These are phyloP conservation scores for Nysson spinosus DNA, from an alignment of 2,888 invertebrate species.

Conservation along the genomic window DNA sequence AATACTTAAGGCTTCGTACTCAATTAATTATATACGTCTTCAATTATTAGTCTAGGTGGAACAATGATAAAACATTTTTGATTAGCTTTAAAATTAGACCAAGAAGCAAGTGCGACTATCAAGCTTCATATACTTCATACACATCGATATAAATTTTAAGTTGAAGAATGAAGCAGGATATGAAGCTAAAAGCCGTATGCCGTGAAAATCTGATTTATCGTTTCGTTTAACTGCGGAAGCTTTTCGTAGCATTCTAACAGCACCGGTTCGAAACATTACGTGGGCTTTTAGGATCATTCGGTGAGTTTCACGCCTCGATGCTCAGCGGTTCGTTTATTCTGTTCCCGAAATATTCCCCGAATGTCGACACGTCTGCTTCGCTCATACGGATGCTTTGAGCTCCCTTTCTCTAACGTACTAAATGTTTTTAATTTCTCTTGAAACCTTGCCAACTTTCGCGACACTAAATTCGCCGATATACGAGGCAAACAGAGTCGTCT, in stretches of 20 bases:
- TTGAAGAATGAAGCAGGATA: too few species aligned
- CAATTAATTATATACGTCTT: too few species aligned
- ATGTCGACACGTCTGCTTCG: slow-evolving; percentile 31
- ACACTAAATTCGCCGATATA: slow-evolving; percentile 19
- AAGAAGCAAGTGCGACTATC: too few species aligned
- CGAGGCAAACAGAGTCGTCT: slow-evolving; percentile 17
- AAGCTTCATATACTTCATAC: too few species aligned
- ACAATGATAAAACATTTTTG: too few species aligned
- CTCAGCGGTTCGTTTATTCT: slow-evolving; percentile 27
- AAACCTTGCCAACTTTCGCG: slow-evolving; percentile 23
- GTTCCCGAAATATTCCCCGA: slow-evolving; percentile 41
- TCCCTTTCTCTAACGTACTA: not conserved
- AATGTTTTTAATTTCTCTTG: slow-evolving; percentile 18
- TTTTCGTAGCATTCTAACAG: not conserved
- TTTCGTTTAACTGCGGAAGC: not conserved
- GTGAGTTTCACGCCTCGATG: slow-evolving; percentile 4
- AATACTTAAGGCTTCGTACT: too few species aligned
- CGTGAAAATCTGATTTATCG: not conserved
- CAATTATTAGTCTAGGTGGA: too few species aligned
- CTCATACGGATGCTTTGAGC: slow-evolving; percentile 2
- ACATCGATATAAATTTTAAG: too few species aligned
- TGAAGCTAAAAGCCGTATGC: too few species aligned
- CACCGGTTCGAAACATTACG: not conserved
- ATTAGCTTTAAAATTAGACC: too few species aligned
- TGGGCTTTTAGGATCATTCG: slow-evolving; percentile 9